A percentile compares a stretch with the other conserved stretches of the same genome.
Conservation (phyloP, 2,888 invertebrate species). For the Bimastos eiseni region DNA sequence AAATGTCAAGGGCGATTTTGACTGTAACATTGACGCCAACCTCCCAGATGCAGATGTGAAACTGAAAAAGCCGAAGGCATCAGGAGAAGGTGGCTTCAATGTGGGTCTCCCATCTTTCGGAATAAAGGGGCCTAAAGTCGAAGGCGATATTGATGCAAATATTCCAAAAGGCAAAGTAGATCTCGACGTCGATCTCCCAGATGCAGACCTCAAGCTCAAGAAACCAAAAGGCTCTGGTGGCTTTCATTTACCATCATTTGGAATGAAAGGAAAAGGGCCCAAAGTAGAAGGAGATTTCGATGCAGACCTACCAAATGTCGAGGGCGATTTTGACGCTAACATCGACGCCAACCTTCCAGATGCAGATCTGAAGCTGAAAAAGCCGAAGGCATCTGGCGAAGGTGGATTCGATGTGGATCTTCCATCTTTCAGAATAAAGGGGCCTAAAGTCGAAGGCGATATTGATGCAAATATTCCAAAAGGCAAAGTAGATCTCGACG, state of each 20-base stretch:
- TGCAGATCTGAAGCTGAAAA: slow-evolving; percentile 7
- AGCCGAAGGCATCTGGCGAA: neutral
- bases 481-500: neutral
- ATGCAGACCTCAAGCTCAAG: neutral
- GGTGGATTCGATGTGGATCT: slow-evolving; percentile 26
- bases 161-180: slow-evolving; percentile 8
- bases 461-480: neutral
- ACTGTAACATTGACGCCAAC: slow-evolving; percentile 22
- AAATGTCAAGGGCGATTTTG: neutral
- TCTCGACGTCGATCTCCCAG: neutral
- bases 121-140: slow-evolving; percentile 25
- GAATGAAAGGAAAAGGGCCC: slow-evolving; percentile 22
- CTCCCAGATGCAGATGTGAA: slow-evolving; percentile 29
- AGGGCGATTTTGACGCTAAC: neutral
- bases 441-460: slow-evolving; percentile 9
- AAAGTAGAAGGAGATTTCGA: slow-evolving; percentile 24
- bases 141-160: slow-evolving; percentile 23
- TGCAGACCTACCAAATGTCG: neutral
- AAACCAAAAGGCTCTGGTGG: slow-evolving; percentile 19
- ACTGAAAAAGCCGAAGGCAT: neutral
- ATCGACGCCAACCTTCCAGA: neutral
- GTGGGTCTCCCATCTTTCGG: slow-evolving; percentile 18
- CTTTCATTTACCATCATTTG: neutral
- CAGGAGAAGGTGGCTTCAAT: slow-evolving; percentile 15
- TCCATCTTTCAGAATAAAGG: neutral